phyloP scores from a whole-genome alignment of 1,140 invertebrate genomes.

The Holcopasites calliopsidis region DNA sequence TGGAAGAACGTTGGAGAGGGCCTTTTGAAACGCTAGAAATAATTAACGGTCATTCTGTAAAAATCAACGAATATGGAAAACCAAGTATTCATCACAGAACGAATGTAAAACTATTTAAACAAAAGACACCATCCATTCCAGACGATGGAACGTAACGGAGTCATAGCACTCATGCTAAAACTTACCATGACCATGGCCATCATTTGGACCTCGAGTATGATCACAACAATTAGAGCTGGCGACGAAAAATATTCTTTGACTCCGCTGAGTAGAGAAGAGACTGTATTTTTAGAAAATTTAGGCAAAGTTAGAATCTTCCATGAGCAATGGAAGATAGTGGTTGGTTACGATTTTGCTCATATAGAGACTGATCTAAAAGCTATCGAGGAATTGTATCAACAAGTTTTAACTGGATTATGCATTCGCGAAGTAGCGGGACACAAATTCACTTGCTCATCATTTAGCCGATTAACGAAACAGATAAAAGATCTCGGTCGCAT shows the following conservation, averaged over 20 bases:
- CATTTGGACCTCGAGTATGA: background rate
- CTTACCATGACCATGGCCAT: background rate
- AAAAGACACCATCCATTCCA: background rate
- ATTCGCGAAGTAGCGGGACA: background rate
- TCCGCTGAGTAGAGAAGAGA: background rate
- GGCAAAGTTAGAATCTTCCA: background rate
- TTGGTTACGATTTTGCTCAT: background rate
- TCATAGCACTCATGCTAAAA: background rate
- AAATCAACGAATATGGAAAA: background rate
- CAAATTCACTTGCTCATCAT: background rate
- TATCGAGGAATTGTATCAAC: background rate
- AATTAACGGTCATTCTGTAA: background rate
- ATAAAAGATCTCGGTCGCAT: background rate
- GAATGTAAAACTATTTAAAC: slow-evolving; percentile 2
- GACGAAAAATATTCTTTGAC: background rate
- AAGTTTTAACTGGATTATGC: background rate
- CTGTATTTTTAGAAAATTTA: background rate
- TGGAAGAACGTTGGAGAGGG: slow-evolving; percentile 1
- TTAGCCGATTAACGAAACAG: background rate
- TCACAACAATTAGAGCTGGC: background rate
- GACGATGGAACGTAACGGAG: background rate
- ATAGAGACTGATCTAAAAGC: background rate
- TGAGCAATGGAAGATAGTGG: background rate
- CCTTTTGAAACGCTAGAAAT: background rate
- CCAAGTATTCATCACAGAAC: background rate